Percentiles rank a stretch among this genome's conserved stretches.
These are phyloP conservation scores for Pocillopora meandrina DNA, from an alignment of 92 coral and sea anemone genomes.

Conservation along the genomic window DNA sequence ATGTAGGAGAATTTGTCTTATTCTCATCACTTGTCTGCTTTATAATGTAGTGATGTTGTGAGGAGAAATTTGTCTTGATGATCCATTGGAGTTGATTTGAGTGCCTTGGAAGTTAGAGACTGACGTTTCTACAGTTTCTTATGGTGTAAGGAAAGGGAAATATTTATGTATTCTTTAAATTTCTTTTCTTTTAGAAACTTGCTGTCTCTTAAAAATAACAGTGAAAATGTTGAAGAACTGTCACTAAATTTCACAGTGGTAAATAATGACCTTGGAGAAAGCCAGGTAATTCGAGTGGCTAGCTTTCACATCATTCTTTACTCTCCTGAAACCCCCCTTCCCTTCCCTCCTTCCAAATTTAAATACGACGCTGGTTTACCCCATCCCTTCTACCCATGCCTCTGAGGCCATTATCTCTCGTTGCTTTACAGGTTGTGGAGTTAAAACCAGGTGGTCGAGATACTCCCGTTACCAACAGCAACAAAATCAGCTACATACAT, in stretches of 20 bases:
- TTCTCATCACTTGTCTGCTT: no score
- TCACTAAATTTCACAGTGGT: constrained; percentile 90
- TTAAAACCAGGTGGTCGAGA: constrained; percentile 88
- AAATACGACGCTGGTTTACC: no score
- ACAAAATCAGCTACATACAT: constrained; percentile 92
- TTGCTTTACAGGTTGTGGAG: constrained; percentile 73
- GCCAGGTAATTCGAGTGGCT: constrained; percentile 62
- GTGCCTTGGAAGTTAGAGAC: neutral
- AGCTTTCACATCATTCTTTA: no score
- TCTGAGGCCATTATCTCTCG: neutral
- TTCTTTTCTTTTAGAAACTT: constrained; percentile 61
- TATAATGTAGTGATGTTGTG: no score
- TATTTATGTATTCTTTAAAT: neutral
- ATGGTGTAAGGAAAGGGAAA: neutral
- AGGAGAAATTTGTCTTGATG: no score
- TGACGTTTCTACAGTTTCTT: neutral
- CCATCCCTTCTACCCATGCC: no score
- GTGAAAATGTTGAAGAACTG: constrained; percentile 89
- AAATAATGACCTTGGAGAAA: constrained; percentile 94
- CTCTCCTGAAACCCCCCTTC: no score
- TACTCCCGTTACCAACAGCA: constrained; percentile 84
- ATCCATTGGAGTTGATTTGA: no score
- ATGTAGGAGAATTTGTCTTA: no score
- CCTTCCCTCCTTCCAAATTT: no score
- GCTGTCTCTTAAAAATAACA: constrained; percentile 75